Evolutionary conservation across 2,113 vertebrate species (phyloP), one percentile per base, ranked within the genome.

Genomic region (Corythornis vintsioides): DNA sequence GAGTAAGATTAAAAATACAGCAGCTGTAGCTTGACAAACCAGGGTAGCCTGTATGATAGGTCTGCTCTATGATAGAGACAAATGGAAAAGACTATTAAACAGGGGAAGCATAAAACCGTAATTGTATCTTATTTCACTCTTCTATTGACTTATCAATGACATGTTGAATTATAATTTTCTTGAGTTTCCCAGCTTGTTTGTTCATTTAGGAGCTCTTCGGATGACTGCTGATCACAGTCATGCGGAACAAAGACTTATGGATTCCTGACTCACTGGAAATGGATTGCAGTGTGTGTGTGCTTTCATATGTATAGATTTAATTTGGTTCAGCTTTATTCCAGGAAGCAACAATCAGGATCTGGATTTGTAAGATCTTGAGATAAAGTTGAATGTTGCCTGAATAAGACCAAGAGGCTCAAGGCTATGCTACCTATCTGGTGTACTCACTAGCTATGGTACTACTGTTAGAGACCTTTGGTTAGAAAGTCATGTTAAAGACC

Each of bases 391-490:
- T 38, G 45, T n/a, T 78, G 28, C 18, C 65, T 78, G 22, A 60
- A 9, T 61, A 70, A 63, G 35, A 50, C 3, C 18, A 19, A 60
- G 3, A 84, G 43, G 15, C 7, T 82, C 55, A 59, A 56, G 38
- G 50, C n/a, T 71, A 10, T 31, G 21, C 17, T 82, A 42, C 22
- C 43, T n/a, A 5, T 16, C 31, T 48, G 59, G n/a, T 63, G 31
- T 72, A 75, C 0, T 0, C 35, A 33, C 13, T 17, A 63, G 13
- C 20, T 52, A 7, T 0, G 0, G 22, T 61, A 35, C 53, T 61
- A 1, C 47, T 43, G 33, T 21, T 57, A 33, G 20, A 64, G 77
- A n/a, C 38, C 10, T 63, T 33, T 38, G 16, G 19, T 17, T 38
- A 89, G 42, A 20, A 42, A 67, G 15, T 76, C 10, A 4, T 13